phyloP scores from a whole-genome alignment of 92 coral and sea anemone species.

The Plumapathes pennacea region DNA sequence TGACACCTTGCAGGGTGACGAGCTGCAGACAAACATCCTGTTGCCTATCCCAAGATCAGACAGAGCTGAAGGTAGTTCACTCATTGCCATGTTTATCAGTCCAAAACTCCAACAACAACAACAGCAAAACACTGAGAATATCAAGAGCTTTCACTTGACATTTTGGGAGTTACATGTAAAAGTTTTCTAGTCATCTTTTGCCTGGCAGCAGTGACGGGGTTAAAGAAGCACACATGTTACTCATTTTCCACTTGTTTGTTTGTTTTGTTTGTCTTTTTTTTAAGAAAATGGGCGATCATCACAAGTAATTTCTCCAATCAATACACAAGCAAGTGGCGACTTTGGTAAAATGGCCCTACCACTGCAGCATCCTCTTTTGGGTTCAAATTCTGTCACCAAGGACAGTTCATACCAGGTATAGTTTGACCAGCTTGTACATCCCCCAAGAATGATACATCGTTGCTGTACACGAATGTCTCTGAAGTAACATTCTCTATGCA shows the following conservation, averaged over 20 bases:
- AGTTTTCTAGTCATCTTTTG: no score
- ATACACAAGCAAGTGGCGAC: neutral
- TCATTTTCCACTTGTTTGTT: no score
- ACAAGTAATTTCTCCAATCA: conserved; percentile 17
- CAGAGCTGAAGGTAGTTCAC: conserved; percentile 1
- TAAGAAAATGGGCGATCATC: neutral
- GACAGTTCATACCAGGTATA: conserved; percentile 21
- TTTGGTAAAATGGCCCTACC: conserved; percentile 2
- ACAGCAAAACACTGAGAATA: no score
- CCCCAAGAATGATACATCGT: no score
- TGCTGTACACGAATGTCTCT: no score
- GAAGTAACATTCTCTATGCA: neutral
- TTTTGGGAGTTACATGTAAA: no score
- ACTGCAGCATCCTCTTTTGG: neutral
- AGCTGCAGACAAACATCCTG: conserved; percentile 23
- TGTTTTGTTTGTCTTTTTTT: neutral
- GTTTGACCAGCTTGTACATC: no score
- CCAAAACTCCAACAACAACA: no score
- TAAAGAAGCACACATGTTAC: no score
- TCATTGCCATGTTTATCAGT: no score
- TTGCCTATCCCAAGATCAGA: conserved; percentile 44
- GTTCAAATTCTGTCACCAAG: conserved; percentile 23
- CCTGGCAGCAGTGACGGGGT: no score
- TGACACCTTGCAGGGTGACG: conserved; percentile 24
- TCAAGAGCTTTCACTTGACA: no score